Conservation (phyloP, 2,113 vertebrate genomes). For the Smithornis capensis region DNA sequence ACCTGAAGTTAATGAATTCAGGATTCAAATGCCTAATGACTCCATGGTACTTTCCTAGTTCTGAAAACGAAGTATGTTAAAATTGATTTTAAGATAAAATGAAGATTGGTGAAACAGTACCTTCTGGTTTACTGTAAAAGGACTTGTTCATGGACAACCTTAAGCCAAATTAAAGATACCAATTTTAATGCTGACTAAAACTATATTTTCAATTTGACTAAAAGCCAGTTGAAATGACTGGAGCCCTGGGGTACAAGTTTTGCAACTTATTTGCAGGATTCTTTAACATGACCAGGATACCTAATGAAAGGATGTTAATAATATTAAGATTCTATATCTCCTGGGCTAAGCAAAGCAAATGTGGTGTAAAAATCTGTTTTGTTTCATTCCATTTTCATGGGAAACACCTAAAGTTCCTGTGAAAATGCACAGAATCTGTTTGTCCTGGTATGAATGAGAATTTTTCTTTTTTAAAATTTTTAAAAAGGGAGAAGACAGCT, state of each 20-base stretch:
- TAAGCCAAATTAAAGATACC: background rate
- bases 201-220: background rate
- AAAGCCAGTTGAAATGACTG: background rate
- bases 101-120: background rate
- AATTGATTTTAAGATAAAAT: conserved; percentile 26
- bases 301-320: background rate
- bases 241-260: background rate
- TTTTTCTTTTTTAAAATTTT: background rate
- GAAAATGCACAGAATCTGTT: background rate
- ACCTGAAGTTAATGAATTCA: conserved; percentile 70
- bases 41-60: background rate
- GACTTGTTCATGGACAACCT: background rate
- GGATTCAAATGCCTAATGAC: conserved; percentile 60
- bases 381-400: background rate
- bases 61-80: conserved; percentile 44
- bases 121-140: background rate
- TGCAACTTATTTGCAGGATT: background rate
- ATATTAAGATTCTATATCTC: background rate
- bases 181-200: background rate
- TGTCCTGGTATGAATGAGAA: background rate
- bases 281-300: background rate
- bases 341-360: background rate
- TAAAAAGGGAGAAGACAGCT: background rate
- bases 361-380: background rate
- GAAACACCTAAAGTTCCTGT: background rate